Base-by-base conservation (phyloP, 2,113 vertebrate species). In the Elaphurus davidianus region DNA sequence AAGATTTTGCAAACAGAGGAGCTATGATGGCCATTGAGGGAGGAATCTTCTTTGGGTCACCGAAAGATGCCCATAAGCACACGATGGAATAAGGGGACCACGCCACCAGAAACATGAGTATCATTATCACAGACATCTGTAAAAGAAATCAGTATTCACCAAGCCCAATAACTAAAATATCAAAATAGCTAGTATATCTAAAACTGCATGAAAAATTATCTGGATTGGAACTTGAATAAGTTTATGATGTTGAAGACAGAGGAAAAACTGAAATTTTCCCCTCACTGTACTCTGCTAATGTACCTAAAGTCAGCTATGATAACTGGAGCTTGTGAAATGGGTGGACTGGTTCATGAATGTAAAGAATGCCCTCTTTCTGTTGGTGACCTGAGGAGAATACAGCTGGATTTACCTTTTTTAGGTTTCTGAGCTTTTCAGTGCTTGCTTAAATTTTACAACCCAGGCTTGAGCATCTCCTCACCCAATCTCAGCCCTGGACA, bases 51-150 rank as follows among this genome's bases (percentile, higher is more conserved):
- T 97, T 98, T 1, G 99, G 99, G 97, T 99, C 99, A 43, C 99
- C 99, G 94, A 99, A 99, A 0, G 99, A 99, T 79, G 99, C 99
- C 99, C 99, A 99, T 43, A 99, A 99, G 97, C 99, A 99, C 81
- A 99, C 99, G 14, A 99, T 96, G 55, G 99, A 99, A 97, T 99
- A 99, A 0, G 99, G 99, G 94, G 99, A 99, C 99, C 99, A 99
- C 0, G 99, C 99, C 98, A 99, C 98, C 97, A 99, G 98, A 98
- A 99, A 99, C 99, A 99, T 99, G 76, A 99, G 43, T 90, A 99
- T 99, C 99, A 99, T 99, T 96, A 99, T 98, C 43, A 99, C 97
- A 82, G 99, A 99, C 99, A 99, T 99, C 99, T 99, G 99, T 30
- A 98, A 98, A 97, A 97, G 33, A 90, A 98, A 78, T 7, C 50